Evolutionary conservation across 2,888 invertebrate genomes (phyloP), one percentile per base, ranked within the genome.

Genomic region (Colostygia pectinataria): DNA sequence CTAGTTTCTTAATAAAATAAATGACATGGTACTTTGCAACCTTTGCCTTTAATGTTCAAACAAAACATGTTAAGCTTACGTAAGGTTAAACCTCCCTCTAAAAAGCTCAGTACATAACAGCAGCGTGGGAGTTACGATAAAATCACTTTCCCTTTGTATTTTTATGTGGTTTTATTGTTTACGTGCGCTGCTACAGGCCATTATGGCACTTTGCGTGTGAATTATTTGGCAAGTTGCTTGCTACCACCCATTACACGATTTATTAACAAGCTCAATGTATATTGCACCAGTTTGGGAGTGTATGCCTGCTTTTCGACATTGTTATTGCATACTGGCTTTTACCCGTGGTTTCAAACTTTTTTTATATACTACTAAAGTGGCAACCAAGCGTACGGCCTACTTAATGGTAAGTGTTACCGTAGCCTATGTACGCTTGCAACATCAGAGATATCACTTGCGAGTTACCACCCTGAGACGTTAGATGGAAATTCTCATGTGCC

Each of bases 81-180:
- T 12, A 10, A 6, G 6, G 36, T 40, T 28, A 20, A 34, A 43
- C 38, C 31, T n/a, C 36, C 40, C 39, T 40, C 2, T 20, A 41
- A 46, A 52, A 46, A 37, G 32, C 37, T 40, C 31, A 24, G 33
- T 13, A 29, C 29, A 13, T 46, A 46, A 44, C 31, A 6, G 31
- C n/a, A n/a, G 44, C 34, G 44, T 27, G 50, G 45, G 53, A 14
- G 47, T 46, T 52, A 53, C 49, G 56, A 53, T 51, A 62, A 65
- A 76, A 79, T 77, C 76, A 80, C 81, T 80, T 78, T 78, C 66
- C 53, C 57, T 51, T 64, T 65, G 66, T 73, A 76, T 72, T 81
- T 81, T 82, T 80, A 80, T 77, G 68, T 74, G 71, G 66, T 77
- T 78, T 79, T 82, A 83, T 86, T 85, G 83, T 86, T 86, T 81